phyloP scores from a whole-genome alignment of 2,888 invertebrate genomes.

The Calameuta filiformis region DNA sequence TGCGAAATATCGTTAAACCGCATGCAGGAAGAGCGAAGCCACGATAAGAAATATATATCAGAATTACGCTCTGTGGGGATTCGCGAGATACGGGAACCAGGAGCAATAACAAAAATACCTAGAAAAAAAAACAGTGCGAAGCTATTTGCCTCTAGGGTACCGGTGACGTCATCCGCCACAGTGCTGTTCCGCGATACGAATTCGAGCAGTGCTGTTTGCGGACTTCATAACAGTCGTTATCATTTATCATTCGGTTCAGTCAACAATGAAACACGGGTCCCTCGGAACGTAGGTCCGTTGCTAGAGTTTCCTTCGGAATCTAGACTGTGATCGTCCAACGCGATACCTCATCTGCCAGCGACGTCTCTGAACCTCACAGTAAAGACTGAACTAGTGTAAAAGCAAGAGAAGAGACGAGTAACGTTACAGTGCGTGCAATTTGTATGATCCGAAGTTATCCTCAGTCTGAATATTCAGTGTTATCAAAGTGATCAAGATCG shows the following conservation, averaged over 20 bases:
- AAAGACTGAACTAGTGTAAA: not conserved
- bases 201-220: not conserved
- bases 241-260: conserved; percentile 3
- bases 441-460: not conserved
- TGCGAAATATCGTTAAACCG: not conserved
- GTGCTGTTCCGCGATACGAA: not conserved
- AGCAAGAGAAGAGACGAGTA: not conserved
- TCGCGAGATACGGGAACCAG: not conserved
- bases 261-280: not conserved
- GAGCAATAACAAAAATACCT: not conserved
- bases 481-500: not conserved
- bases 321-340: not conserved
- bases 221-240: not conserved
- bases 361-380: not conserved
- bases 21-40: not conserved
- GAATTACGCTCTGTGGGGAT: not conserved
- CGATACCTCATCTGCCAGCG: not conserved
- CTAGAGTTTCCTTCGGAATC: not conserved
- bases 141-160: not conserved
- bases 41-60: not conserved
- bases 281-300: not conserved
- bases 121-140: not conserved
- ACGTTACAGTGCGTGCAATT: not conserved
- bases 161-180: not conserved
- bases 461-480: not conserved